Conservation (phyloP, 2,797 vertebrate species). For the Platyrinchus mystaceus region DNA sequence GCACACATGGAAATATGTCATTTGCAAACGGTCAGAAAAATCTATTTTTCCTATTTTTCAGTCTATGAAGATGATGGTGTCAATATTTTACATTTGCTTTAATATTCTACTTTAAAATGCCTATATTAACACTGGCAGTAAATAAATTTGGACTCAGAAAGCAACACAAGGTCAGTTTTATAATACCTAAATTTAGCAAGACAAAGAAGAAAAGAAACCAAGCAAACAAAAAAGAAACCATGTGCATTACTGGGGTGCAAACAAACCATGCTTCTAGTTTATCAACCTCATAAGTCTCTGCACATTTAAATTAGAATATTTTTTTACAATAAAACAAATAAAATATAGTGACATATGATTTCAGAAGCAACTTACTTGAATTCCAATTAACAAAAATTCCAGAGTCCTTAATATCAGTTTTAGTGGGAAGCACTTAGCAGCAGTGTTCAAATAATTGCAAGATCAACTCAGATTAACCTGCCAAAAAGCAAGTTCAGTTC, state of each 20-base stretch:
- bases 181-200: background rate
- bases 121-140: background rate
- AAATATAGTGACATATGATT: background rate
- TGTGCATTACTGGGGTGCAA: background rate
- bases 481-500: background rate
- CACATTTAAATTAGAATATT: background rate
- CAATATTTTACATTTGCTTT: background rate
- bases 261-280: background rate
- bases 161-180: background rate
- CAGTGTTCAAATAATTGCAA: background rate
- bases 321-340: background rate
- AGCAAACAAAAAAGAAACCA: background rate
- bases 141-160: background rate
- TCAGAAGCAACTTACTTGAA: background rate
- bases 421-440: background rate
- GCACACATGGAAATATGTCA: background rate
- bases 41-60: background rate
- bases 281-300: background rate
- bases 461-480: background rate
- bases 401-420: background rate
- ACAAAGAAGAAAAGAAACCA: background rate
- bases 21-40: background rate
- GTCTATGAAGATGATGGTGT: background rate
- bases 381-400: background rate
- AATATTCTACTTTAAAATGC: background rate